Evolutionary conservation across 2,113 vertebrate genomes (phyloP).

Genomic region (Chrysochloris asiatica): DNA sequence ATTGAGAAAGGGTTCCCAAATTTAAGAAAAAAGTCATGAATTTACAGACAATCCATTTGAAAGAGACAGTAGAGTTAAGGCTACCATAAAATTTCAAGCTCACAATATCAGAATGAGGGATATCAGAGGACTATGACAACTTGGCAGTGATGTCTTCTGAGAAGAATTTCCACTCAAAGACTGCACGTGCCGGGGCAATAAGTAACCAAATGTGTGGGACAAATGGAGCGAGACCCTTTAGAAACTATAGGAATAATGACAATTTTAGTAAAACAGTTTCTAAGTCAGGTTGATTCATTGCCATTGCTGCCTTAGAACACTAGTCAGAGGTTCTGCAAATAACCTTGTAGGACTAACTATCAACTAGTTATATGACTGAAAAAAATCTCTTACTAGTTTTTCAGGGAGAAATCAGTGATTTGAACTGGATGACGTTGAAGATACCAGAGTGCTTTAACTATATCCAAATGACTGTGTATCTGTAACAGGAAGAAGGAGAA

Average conservation of each 20-base stretch:
- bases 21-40: background rate
- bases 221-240: too few relatives aligned
- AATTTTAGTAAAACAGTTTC: background rate
- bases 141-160: background rate
- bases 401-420: background rate
- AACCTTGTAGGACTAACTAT: background rate
- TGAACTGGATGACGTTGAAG: constrained; percentile 2
- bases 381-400: background rate
- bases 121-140: background rate
- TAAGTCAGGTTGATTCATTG: background rate
- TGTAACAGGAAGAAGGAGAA: too few relatives aligned
- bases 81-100: background rate
- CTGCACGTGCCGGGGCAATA: too few relatives aligned
- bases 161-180: background rate
- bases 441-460: background rate
- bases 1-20: background rate
- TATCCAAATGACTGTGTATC: too few relatives aligned
- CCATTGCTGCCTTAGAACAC: background rate
- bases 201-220: background rate
- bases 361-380: background rate
- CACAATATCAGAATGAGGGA: background rate
- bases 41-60: background rate
- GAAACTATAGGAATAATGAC: background rate
- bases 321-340: background rate
- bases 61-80: background rate